Evolutionary conservation across 2,113 vertebrate species (phyloP).

Genomic region (Pelodiscus sinensis): DNA sequence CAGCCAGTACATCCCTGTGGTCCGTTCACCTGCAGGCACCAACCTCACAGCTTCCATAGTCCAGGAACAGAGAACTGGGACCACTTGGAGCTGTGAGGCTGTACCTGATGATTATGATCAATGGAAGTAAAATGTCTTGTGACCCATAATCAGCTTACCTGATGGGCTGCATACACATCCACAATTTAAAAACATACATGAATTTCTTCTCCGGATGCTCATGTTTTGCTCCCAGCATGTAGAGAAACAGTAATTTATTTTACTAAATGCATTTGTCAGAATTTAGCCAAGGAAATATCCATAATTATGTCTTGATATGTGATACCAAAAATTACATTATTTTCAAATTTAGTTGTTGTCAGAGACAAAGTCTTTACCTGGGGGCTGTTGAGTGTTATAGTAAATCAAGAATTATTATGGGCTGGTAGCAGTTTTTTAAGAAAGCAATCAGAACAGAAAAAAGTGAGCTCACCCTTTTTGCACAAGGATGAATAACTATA

Average conservation of each 20-base stretch:
- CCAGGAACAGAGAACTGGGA: too few species aligned
- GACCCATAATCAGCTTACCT: too few species aligned
- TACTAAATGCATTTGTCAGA: not conserved
- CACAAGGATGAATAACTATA: not conserved
- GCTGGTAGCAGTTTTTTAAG: not conserved
- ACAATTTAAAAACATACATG: not conserved
- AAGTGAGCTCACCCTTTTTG: not conserved
- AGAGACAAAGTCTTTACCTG: not conserved
- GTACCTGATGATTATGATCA: too few species aligned
- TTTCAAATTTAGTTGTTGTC: not conserved
- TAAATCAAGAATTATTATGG: not conserved
- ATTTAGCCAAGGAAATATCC: not conserved
- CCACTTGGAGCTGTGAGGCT: too few species aligned
- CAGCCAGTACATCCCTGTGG: too few species aligned
- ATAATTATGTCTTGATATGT: not conserved
- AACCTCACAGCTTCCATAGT: too few species aligned
- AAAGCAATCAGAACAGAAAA: not conserved
- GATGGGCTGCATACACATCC: not conserved
- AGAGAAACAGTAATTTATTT: not conserved
- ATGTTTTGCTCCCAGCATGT: not conserved
- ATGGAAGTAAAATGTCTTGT: too few species aligned
- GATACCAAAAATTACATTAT: not conserved
- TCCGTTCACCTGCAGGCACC: too few species aligned
- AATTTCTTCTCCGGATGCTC: not conserved
- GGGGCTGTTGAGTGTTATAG: not conserved